phyloP scores from a whole-genome alignment of 2,797 vertebrate genomes.

The Novumbra hubbsi region DNA sequence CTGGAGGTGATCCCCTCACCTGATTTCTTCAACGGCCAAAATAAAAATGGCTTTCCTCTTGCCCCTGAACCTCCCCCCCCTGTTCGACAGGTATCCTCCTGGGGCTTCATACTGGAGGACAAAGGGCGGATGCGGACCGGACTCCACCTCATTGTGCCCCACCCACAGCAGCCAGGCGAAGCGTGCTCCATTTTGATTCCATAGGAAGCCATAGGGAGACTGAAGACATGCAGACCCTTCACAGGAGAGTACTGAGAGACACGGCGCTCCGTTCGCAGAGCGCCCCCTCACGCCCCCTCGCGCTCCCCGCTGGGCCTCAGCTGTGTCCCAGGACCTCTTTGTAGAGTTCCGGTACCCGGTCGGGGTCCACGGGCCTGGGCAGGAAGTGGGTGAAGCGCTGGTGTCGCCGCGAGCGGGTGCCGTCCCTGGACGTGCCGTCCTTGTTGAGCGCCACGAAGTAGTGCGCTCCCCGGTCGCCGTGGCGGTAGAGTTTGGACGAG shows the following conservation, averaged over 20 bases:
- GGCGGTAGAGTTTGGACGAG: slow-evolving; percentile 95
- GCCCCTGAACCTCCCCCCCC: too few species aligned
- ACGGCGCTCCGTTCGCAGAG: slow-evolving; percentile 33
- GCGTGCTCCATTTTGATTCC: slow-evolving; percentile 1
- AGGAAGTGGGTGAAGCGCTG: slow-evolving; percentile 99
- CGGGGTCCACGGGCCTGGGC: slow-evolving; percentile 95
- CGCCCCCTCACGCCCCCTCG: background rate
- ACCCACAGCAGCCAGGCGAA: background rate
- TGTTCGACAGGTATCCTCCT: background rate
- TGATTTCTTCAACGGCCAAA: slow-evolving; percentile 21
- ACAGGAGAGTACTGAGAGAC: slow-evolving; percentile 36
- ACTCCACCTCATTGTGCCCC: background rate
- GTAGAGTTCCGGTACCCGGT: slow-evolving; percentile 96
- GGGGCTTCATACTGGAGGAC: background rate
- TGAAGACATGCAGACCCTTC: slow-evolving; percentile 24
- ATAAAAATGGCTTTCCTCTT: slow-evolving; percentile 45
- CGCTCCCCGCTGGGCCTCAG: slow-evolving; percentile 67
- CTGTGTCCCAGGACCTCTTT: slow-evolving; percentile 96
- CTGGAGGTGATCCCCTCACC: slow-evolving; percentile 8
- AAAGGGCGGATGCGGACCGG: background rate
- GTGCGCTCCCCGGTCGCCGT: slow-evolving; percentile 89
- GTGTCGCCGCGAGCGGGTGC: slow-evolving; percentile 92
- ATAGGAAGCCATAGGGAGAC: background rate
- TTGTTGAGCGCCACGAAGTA: slow-evolving; percentile 97
- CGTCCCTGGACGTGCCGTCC: slow-evolving; percentile 92